Evolutionary conservation across 2,113 vertebrate genomes (phyloP).

Genomic region (Grallaria varia): DNA sequence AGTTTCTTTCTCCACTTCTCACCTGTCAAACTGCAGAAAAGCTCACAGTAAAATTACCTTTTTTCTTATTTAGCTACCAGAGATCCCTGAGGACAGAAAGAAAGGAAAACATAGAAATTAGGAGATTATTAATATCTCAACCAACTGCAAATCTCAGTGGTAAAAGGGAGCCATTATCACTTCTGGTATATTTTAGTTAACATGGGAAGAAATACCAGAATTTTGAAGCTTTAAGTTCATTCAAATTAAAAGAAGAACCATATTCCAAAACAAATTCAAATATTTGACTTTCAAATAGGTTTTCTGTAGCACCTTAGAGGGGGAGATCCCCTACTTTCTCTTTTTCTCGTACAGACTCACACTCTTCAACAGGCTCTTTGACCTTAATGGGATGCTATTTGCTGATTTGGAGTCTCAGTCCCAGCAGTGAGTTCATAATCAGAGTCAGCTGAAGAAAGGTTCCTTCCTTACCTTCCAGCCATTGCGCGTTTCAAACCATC

Average conservation of each 20-base stretch:
- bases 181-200: conserved; percentile 18
- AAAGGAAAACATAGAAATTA: conserved; percentile 57
- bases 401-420: conserved; percentile 1
- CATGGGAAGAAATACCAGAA: neutral
- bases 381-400: conserved; percentile 23
- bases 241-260: neutral
- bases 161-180: conserved; percentile 6
- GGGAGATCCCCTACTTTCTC: neutral
- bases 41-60: conserved; percentile 13
- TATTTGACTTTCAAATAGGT: conserved; percentile 2
- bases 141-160: conserved; percentile 16
- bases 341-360: neutral
- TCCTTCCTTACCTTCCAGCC: neutral
- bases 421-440: conserved; percentile 32
- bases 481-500: neutral
- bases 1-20: conserved; percentile 41
- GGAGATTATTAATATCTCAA: conserved; percentile 53
- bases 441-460: conserved; percentile 40
- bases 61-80: conserved; percentile 46
- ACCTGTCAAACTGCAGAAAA: conserved; percentile 37
- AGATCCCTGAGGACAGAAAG: conserved; percentile 35
- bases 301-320: conserved; percentile 1
- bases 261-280: conserved; percentile 12
- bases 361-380: neutral
- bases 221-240: neutral